Percentiles rank a stretch among this genome's conserved stretches.
Evolutionary conservation across 2,888 invertebrate genomes (phyloP).

Genomic region (Drosophila prolongata): DNA sequence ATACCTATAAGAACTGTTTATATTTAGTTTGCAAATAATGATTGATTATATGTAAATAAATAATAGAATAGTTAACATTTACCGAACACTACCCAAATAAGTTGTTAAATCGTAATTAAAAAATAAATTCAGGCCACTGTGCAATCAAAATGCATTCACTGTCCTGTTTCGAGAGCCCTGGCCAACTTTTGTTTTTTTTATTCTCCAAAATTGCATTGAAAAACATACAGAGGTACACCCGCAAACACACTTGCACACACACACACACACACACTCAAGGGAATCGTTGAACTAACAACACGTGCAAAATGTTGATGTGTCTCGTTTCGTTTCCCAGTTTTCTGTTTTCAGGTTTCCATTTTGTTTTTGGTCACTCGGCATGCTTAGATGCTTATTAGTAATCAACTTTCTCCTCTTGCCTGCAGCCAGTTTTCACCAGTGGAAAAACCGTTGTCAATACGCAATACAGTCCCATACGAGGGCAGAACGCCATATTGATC

Average conservation of each 20-base stretch:
- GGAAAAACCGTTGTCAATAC: conserved; percentile 32
- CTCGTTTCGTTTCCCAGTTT: conserved; percentile 24
- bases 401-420: conserved; percentile 22
- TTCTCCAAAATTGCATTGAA: conserved; percentile 40
- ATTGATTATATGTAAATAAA: too few species aligned
- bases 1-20: too few species aligned
- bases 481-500: conserved; percentile 37
- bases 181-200: conserved; percentile 47
- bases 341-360: conserved; percentile 24
- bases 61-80: too few species aligned
- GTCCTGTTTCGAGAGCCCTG: conserved; percentile 19
- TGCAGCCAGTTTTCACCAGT: background rate
- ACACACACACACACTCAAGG: conserved; percentile 6
- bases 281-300: conserved; percentile 42
- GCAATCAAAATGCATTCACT: conserved; percentile 72
- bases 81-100: too few species aligned
- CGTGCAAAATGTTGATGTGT: conserved; percentile 45
- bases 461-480: conserved; percentile 8
- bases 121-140: conserved; percentile 35
- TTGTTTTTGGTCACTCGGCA: conserved; percentile 34
- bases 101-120: background rate
- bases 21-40: too few species aligned
- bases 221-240: conserved; percentile 11
- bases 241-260: background rate
- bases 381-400: conserved; percentile 65